Evolutionary conservation across 64 coral and sea anemone genomes (phyloP).

Genomic region (Montipora capricornis): DNA sequence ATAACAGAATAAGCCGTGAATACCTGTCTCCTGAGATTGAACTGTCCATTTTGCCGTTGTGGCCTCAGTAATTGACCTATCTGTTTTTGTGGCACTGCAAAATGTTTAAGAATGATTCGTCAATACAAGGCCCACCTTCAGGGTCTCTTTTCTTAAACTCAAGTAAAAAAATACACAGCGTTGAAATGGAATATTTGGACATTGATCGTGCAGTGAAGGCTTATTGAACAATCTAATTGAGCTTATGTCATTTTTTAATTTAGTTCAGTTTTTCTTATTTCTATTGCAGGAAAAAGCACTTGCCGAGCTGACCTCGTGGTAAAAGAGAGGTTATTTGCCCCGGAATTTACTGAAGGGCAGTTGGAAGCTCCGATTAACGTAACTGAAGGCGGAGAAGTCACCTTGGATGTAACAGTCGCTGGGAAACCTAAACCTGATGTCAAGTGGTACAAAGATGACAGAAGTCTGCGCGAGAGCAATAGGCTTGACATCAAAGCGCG

Average conservation of each 20-base stretch:
- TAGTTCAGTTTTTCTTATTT: background rate
- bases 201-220: no score
- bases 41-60: no score
- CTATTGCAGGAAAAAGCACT: constrained; percentile 62
- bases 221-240: no score
- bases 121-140: no score
- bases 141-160: no score
- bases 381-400: constrained; percentile 75
- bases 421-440: constrained; percentile 89
- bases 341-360: constrained; percentile 61
- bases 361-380: constrained; percentile 58
- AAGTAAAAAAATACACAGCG: no score
- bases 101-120: no score
- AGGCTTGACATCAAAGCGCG: constrained; percentile 70
- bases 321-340: constrained; percentile 80
- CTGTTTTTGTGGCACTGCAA: no score
- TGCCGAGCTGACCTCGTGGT: constrained; percentile 80
- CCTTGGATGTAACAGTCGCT: constrained; percentile 61
- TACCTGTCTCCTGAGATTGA: no score
- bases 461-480: constrained; percentile 65
- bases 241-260: background rate
- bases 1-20: no score
- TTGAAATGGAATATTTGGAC: no score
- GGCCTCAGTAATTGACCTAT: no score
- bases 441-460: constrained; percentile 87